Base-by-base conservation (phyloP, 1,140 invertebrate species). In the Eriosoma lanigerum region DNA sequence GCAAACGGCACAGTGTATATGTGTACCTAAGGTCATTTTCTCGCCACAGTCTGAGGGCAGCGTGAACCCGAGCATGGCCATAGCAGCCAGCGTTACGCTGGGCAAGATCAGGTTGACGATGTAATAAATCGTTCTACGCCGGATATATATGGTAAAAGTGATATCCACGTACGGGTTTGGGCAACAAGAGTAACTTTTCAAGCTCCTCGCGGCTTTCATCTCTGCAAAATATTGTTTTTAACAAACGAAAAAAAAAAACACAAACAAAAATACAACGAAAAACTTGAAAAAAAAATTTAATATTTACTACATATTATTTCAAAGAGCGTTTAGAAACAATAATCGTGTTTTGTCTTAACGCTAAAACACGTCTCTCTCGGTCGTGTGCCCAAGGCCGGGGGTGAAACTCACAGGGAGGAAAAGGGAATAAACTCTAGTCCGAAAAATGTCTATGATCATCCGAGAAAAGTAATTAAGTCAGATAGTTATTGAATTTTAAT, bases 101-200 rank as follows among this genome's bases (percentile, higher is more conserved):
- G 91, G 91, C 81, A 91, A 88, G 82, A 92, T 91, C 81, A 92
- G 86, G 86, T 92, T 92, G 85, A 92, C 90, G 73, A 89, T 89
- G 86, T 92, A 92, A 86, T 91, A 92, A 21, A 92, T 85, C 12
- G 90, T 91, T 81, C 91, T 84, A 46, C 91, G 86, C 73, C 90
- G 86, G 83, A 92, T 89, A 83, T 88, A 88, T 73, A 92, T 87
- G 76, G 87, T 88, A 84, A 89, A 92, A n/a, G 90, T 91, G 17
- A 92, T 87, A 84, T 92, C 91, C 58, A 90, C 86, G 85, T 92
- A 92, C 83, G 87, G 86, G 83, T 88, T 86, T 50, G 86, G 88
- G 84, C 89, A 90, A 84, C 89, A 90, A 66, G 82, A 64, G 73
- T 89, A 89, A 81, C 83, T 86, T 80, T 85, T 85, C 66, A 84